Evolutionary conservation across 2,888 invertebrate species (phyloP).

Genomic region (Monoplex corrugatus): DNA sequence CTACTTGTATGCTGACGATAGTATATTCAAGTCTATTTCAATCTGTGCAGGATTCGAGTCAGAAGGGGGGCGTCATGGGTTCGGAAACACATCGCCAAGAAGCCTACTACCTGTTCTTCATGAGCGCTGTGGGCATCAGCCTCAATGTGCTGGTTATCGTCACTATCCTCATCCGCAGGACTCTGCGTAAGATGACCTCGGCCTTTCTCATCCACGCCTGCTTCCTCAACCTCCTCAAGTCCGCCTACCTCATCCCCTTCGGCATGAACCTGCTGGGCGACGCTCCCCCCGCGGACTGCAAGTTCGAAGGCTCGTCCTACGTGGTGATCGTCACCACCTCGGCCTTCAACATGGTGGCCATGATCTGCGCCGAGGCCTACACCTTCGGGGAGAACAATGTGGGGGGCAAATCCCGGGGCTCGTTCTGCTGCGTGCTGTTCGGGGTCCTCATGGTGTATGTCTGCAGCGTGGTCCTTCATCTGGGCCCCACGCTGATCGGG

Average conservation of each 20-base stretch:
- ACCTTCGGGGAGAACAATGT: slow-evolving; percentile 79
- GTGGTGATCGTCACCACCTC: slow-evolving; percentile 80
- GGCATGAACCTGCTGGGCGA: slow-evolving; percentile 77
- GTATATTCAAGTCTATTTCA: neutral
- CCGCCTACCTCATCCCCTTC: slow-evolving; percentile 80
- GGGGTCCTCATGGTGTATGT: slow-evolving; percentile 81
- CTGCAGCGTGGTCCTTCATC: slow-evolving; percentile 80
- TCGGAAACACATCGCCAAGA: slow-evolving; percentile 68
- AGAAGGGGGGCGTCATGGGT: neutral
- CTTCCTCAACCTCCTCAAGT: slow-evolving; percentile 79
- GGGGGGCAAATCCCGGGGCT: slow-evolving; percentile 76
- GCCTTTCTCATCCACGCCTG: slow-evolving; percentile 81
- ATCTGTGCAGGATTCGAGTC: slow-evolving; percentile 6
- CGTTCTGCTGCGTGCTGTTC: slow-evolving; percentile 79
- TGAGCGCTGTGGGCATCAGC: slow-evolving; percentile 76
- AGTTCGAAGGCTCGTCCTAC: slow-evolving; percentile 78
- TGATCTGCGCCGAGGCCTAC: slow-evolving; percentile 81
- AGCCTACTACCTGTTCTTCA: slow-evolving; percentile 79
- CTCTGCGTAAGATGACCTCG: slow-evolving; percentile 78
- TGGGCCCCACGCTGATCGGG: slow-evolving; percentile 81
- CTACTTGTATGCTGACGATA: neutral
- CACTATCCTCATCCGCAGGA: slow-evolving; percentile 73
- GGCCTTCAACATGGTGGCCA: slow-evolving; percentile 81
- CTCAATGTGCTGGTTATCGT: slow-evolving; percentile 77
- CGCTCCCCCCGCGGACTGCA: slow-evolving; percentile 75